phyloP scores from a whole-genome alignment of 35 echinoderm and acorn worm genomes.

The Lytechinus pictus region DNA sequence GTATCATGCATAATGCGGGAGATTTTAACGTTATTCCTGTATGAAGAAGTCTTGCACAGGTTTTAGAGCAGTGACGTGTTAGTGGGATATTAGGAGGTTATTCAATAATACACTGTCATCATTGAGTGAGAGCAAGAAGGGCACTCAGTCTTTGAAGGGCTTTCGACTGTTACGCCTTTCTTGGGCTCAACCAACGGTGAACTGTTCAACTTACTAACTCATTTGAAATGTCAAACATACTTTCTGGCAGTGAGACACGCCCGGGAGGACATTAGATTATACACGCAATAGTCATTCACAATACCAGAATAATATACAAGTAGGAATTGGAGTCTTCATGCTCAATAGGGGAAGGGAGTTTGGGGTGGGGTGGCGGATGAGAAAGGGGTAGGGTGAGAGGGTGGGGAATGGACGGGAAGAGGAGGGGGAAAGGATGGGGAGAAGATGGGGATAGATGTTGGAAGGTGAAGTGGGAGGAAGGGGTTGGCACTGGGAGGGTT shows the following conservation, averaged over 20 bases:
- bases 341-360: too few species aligned
- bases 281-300: neutral
- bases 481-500: too few species aligned
- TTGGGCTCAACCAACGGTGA: neutral
- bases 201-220: neutral
- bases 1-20: conserved; percentile 2
- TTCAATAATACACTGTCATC: neutral
- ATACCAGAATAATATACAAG: neutral
- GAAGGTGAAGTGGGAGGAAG: too few species aligned
- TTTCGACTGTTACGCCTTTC: neutral
- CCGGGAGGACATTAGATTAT: neutral
- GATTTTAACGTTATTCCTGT: conserved; percentile 1
- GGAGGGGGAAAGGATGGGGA: too few species aligned
- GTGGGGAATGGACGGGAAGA: too few species aligned
- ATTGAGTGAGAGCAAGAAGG: neutral
- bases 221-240: neutral
- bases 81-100: neutral
- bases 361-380: too few species aligned
- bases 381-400: too few species aligned
- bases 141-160: neutral
- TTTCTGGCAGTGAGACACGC: neutral
- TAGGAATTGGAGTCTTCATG: neutral
- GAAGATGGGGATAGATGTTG: too few species aligned
- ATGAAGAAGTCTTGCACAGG: neutral
- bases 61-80: conserved; percentile 4